A percentile compares a stretch with the other conserved stretches of the same genome.
phyloP scores from a whole-genome alignment of 2,113 vertebrate genomes.

The Sylvilagus bachmani region DNA sequence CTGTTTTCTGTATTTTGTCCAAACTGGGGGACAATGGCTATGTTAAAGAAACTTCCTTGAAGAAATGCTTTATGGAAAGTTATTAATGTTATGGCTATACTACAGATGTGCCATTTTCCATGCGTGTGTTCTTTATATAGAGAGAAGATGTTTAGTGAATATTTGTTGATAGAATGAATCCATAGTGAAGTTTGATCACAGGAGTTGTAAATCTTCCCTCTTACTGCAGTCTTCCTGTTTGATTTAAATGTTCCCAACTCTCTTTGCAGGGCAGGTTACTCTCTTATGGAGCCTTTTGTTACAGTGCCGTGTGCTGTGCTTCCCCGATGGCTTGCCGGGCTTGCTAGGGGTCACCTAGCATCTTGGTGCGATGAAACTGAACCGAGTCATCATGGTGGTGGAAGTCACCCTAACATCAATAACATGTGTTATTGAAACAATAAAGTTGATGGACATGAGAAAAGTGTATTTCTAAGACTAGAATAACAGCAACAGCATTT shows the following conservation, averaged over 20 bases:
- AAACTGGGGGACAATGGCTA: slow-evolving; percentile 37
- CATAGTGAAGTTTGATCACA: slow-evolving; percentile 16
- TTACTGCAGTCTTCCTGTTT: slow-evolving; percentile 26
- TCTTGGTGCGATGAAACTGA: slow-evolving; percentile 14
- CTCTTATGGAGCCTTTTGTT: background rate
- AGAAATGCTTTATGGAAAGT: slow-evolving; percentile 43
- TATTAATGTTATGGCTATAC: slow-evolving; percentile 37
- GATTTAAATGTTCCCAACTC: background rate
- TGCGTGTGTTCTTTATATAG: slow-evolving; percentile 63
- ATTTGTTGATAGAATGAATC: slow-evolving; percentile 33
- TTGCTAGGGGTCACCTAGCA: background rate
- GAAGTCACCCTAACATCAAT: background rate
- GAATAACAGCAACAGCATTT: background rate
- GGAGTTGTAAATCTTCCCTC: slow-evolving; percentile 59
- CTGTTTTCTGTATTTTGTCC: slow-evolving; percentile 62
- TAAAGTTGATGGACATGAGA: slow-evolving; percentile 21
- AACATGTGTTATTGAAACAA: slow-evolving; percentile 43
- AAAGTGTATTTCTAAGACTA: slow-evolving; percentile 19
- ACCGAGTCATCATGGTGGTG: background rate
- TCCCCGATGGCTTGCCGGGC: background rate
- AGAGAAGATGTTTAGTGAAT: background rate
- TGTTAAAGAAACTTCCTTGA: slow-evolving; percentile 61
- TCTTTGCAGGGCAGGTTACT: background rate
- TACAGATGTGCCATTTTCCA: slow-evolving; percentile 23
- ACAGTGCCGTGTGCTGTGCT: background rate